Base-by-base conservation (phyloP, 2,797 vertebrate genomes). In the Sarcoramphus papa region DNA sequence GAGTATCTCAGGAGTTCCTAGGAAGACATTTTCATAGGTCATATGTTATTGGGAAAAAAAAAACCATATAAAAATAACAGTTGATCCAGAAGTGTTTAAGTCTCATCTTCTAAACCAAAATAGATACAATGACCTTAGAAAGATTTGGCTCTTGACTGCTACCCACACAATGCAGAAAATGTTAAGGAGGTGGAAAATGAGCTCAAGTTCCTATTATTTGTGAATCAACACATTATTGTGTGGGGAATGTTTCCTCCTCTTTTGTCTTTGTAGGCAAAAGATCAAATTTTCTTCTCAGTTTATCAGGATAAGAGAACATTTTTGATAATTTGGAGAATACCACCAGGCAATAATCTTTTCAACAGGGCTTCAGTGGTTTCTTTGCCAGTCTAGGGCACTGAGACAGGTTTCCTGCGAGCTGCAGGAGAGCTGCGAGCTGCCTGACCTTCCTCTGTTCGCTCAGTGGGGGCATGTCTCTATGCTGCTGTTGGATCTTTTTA, bases 151-250 rank as follows among this genome's bases (percentile, higher is more conserved):
- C 67, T 92, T 88, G 54, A 63, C 53, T 88, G 65, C 87, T 90
- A 37, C 91, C 91, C 87, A 81, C 84, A 74, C 56, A 10, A 35
- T 31, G 63, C 51, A 90, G 76, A 94, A 93, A 95, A 95, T 87
- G 50, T 93, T 70, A 94, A 64, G 77, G 93, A 93, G 73, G 79
- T 96, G 95, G 94, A 72, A 93, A 97, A 95, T 22, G 75, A 95
- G 57, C 64, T 92, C 75, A 56, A 87, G 57, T 73, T 96, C 65
- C 63, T 77, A 24, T 89, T 87, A 91, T 67, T 92, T 91, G 72
- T 75, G 88, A 93, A 77, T 70, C 69, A 85, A 92, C 73, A 51
- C 73, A 4, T 95, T 80, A 70, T 79, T 91, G 30, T 89, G 4
- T 43, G 73, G 43, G 69, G 89, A 80, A 40, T 54, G 40, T 79